These are phyloP conservation scores for Daphoenositta chrysoptera DNA, from an alignment of 2,113 vertebrate species.

Conservation along the genomic window DNA sequence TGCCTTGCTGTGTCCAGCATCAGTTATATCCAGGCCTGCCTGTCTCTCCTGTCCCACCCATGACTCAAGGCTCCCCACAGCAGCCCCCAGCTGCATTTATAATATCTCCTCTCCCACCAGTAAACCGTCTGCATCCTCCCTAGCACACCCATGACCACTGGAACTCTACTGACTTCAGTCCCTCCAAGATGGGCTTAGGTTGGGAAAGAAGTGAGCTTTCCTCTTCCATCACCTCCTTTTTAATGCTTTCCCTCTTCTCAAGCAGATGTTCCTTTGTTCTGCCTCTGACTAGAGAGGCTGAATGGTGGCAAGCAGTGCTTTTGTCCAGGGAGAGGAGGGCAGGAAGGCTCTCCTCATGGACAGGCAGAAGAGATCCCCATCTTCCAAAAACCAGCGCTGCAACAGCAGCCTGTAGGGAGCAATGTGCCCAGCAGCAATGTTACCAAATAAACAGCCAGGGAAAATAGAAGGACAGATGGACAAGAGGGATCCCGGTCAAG, in stretches of 20 bases:
- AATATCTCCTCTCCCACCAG: background rate
- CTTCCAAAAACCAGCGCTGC: background rate
- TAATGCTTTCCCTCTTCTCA: background rate
- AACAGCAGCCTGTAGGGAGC: background rate
- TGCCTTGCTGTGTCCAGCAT: background rate
- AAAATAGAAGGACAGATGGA: background rate
- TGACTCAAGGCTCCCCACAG: accelerated
- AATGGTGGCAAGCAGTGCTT: background rate
- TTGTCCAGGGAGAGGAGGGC: background rate
- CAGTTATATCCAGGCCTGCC: background rate
- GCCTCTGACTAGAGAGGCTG: background rate
- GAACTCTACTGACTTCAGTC: background rate
- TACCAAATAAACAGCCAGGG: background rate
- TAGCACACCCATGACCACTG: background rate
- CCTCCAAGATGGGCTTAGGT: background rate
- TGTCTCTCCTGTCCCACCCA: background rate
- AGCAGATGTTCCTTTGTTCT: background rate
- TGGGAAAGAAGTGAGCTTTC: background rate
- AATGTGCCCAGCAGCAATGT: background rate
- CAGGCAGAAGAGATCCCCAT: background rate
- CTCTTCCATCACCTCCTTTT: background rate
- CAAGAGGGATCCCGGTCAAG: background rate
- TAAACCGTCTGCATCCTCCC: background rate
- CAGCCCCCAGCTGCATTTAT: background rate
- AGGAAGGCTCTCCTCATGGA: background rate